Evolutionary conservation across 2,113 vertebrate species (phyloP).

Genomic region (Meles meles): DNA sequence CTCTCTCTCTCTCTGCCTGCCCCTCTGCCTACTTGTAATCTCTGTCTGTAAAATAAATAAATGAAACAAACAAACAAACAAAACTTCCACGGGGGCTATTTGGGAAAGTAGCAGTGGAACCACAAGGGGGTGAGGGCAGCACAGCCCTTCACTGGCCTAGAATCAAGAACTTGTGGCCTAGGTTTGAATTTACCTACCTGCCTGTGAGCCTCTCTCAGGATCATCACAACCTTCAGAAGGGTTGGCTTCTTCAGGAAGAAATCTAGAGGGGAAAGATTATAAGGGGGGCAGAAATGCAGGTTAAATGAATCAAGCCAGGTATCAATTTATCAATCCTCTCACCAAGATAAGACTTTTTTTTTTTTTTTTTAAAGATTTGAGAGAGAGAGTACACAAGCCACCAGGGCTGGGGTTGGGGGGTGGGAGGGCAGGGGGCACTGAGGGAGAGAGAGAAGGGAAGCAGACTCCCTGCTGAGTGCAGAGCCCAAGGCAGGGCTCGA

Average conservation of each 20-base stretch:
- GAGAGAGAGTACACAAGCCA: too few relatives aligned
- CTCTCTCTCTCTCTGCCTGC: too few relatives aligned
- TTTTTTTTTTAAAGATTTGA: background rate
- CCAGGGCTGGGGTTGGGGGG: too few relatives aligned
- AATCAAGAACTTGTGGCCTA: background rate
- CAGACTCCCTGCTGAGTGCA: background rate
- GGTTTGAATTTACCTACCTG: conserved; percentile 32
- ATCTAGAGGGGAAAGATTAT: conserved; percentile 32
- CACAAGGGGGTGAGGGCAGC: background rate
- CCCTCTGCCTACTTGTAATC: too few relatives aligned
- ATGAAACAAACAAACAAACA: too few relatives aligned
- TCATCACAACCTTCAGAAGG: conserved; percentile 47
- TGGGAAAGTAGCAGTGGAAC: background rate
- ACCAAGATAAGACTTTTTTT: background rate
- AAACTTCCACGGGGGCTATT: background rate
- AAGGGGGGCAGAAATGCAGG: background rate
- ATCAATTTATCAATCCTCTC: background rate
- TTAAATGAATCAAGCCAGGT: background rate
- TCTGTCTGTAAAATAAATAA: too few relatives aligned
- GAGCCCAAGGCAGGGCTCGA: background rate
- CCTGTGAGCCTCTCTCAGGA: conserved; percentile 1
- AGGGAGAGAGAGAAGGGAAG: background rate
- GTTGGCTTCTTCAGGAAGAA: conserved; percentile 71
- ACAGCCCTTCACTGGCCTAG: background rate
- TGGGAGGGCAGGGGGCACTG: background rate